Percentiles rank a stretch among this genome's conserved stretches.
Conservation (phyloP, 2,113 vertebrate genomes). For the Mastomys coucha region DNA sequence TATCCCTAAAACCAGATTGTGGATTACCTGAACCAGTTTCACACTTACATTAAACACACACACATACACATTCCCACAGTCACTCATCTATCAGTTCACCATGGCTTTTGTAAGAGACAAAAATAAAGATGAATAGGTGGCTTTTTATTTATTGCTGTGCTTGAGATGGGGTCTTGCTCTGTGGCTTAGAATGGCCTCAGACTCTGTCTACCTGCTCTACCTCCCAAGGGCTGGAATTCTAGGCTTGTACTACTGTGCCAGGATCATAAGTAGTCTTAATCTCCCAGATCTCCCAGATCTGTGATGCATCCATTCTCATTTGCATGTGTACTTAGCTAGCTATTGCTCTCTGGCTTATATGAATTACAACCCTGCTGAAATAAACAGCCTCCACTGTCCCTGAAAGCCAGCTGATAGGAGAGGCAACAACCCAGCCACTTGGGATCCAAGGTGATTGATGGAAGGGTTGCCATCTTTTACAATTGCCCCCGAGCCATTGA, state of each 20-base stretch:
- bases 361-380: background rate
- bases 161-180: background rate
- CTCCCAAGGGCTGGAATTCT: background rate
- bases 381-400: background rate
- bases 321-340: background rate
- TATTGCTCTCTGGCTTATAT: background rate
- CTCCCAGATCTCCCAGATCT: background rate
- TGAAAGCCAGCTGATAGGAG: background rate
- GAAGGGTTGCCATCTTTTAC: background rate
- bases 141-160: background rate
- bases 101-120: background rate
- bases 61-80: background rate
- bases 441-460: background rate
- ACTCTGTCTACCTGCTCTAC: background rate
- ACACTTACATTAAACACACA: background rate
- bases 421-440: background rate
- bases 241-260: background rate
- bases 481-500: background rate
- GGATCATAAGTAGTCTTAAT: background rate
- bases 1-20: background rate
- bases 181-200: background rate
- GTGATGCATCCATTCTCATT: background rate
- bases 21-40: background rate
- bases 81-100: background rate
- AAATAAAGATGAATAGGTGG: background rate